Evolutionary conservation across 2,888 invertebrate species (phyloP), one percentile per base, ranked within the genome.

Genomic region (Epinotia brunnichana): DNA sequence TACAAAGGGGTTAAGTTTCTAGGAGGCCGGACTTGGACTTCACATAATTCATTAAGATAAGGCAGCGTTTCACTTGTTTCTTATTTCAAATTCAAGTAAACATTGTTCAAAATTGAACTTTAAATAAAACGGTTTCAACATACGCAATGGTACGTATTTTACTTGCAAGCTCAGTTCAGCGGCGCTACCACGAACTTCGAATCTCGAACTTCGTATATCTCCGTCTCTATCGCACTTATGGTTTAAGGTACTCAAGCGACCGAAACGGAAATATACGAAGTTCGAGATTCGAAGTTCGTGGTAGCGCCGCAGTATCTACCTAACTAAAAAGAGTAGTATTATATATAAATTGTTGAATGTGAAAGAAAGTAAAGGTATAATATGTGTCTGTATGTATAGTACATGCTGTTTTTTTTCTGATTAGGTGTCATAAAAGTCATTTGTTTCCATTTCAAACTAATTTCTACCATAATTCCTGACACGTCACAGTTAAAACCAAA

Each of bases 401-500:
- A 9, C 9, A 35, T 35, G n/a, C 29, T 61, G 5, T 4, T n/a
- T 51, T 48, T 57, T 41, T 39, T 5, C 13, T 60, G 39, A 60
- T 41, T 19, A 60, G 39, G 29, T 13, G 60, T 39, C 39, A 17
- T 39, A 59, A n/a, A 48, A 15, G 48, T 7, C n/a, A n/a, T 17
- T 44, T 9, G n/a, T 44, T 57, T 61, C 21, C 21, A 21, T 61
- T 63, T 70, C 53, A 48, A 19, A 35, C 44, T 63, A 70, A 64
- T 70, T 41, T 48, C 35, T 21, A 24, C 71, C 53, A 11, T 61
- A 56, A 61, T 61, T 67, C 21, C 48, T 56, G 44, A 72, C 54
- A 67, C 54, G 63, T 69, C 53, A 63, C 63, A 62, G 57, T 76
- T 75, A 78, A 79, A 80, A 80, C 75, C 74, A 77, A 77, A 79